Conservation (phyloP, 2,797 vertebrate species). For the Malacoctenus gilli region DNA sequence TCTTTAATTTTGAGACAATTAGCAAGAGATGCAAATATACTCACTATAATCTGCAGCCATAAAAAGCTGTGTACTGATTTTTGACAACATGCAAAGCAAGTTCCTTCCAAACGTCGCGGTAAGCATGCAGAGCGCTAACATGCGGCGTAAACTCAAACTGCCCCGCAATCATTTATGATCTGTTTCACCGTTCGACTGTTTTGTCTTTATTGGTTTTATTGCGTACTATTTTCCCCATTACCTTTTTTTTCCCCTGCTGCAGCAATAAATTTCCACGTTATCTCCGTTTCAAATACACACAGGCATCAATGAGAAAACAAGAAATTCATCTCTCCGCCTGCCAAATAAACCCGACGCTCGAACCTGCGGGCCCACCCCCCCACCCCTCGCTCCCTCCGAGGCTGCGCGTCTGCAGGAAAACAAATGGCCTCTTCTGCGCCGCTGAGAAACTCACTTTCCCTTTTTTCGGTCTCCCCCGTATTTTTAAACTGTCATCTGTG, state of each 20-base stretch:
- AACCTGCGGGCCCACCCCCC: constrained; percentile 36
- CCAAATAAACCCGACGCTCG: constrained; percentile 20
- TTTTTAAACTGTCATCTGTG: constrained; percentile 56
- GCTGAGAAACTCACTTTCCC: constrained; percentile 30
- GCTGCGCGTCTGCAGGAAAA: constrained; percentile 11
- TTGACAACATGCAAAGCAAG: no score
- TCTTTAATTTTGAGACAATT: no score
- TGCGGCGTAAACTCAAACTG: constrained; percentile 24
- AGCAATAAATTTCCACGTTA: constrained; percentile 33
- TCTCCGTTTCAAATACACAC: constrained; percentile 25
- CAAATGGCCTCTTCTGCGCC: constrained; percentile 22
- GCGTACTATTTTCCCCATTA: constrained; percentile 33
- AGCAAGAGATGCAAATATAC: no score
- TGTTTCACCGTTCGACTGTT: constrained; percentile 35
- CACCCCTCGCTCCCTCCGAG: background rate
- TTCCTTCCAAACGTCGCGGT: no score
- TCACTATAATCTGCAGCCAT: no score
- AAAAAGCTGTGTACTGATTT: no score
- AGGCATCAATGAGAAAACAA: constrained; percentile 29
- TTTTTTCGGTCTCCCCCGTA: constrained; percentile 10
- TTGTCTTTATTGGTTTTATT: constrained; percentile 46
- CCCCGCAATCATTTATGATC: constrained; percentile 36
- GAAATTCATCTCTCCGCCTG: constrained; percentile 18
- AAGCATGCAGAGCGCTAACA: no score
- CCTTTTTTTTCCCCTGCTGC: constrained; percentile 12